Percentiles rank a stretch among this genome's conserved stretches.
Conservation (phyloP, 1,140 invertebrate species). For the Asobara japonica region DNA sequence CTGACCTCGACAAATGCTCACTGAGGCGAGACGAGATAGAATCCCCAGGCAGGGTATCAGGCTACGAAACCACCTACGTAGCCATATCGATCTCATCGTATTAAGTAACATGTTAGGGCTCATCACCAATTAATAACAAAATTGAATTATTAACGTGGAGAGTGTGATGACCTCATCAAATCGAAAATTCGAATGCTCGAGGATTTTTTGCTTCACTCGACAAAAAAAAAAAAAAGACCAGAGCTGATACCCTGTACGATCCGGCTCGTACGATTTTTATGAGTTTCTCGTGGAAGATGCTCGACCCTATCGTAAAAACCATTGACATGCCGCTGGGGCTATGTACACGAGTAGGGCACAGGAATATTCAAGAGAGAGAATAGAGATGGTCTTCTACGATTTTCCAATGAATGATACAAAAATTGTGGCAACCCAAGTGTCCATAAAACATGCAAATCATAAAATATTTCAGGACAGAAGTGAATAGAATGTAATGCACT, state of each 20-base stretch:
- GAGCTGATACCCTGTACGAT: too few relatives aligned
- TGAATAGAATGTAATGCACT: background rate
- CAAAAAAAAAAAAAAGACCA: too few relatives aligned
- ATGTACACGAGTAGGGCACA: background rate
- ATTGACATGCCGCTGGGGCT: background rate
- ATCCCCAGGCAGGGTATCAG: background rate
- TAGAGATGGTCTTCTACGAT: background rate
- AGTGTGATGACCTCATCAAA: background rate
- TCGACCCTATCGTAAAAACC: constrained; percentile 5
- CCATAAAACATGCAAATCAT: background rate
- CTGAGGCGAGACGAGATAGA: background rate
- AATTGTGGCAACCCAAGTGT: background rate
- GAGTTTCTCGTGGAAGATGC: background rate
- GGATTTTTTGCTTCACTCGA: background rate
- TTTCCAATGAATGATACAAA: constrained; percentile 6
- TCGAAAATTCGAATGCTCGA: background rate
- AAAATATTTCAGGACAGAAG: background rate
- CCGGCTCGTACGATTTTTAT: background rate
- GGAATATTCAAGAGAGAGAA: background rate
- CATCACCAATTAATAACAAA: background rate
- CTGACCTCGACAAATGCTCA: background rate
- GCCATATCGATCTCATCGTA: background rate
- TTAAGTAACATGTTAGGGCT: background rate
- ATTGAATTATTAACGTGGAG: background rate
- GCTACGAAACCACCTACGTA: background rate